These are phyloP conservation scores for Drosophila kuntzei DNA, from an alignment of 2,888 invertebrate species.

Conservation along the genomic window DNA sequence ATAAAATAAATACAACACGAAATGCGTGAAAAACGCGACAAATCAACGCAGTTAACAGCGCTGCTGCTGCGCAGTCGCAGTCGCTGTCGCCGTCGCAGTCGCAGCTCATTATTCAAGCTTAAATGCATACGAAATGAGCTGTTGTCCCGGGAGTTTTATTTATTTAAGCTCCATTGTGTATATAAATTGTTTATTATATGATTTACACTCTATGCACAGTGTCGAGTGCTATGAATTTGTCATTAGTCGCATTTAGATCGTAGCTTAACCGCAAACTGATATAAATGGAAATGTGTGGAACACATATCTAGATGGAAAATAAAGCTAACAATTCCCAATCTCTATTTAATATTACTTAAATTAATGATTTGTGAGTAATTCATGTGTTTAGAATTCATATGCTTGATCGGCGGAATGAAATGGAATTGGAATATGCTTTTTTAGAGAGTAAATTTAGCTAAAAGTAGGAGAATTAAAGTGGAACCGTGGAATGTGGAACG, in stretches of 20 bases:
- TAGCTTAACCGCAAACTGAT: slow-evolving; percentile 10
- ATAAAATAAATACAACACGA: slow-evolving; percentile 35
- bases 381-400: too few species aligned
- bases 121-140: slow-evolving; percentile 82
- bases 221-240: slow-evolving; percentile 54
- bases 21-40: slow-evolving; percentile 48
- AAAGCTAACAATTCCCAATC: background rate
- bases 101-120: slow-evolving; percentile 70
- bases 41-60: slow-evolving; percentile 33
- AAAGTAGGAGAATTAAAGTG: too few species aligned
- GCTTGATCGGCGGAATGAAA: background rate
- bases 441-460: background rate
- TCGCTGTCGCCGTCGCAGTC: slow-evolving; percentile 33
- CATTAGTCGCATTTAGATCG: slow-evolving; percentile 45
- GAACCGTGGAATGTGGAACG: too few species aligned
- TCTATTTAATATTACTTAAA: background rate
- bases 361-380: too few species aligned
- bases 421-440: slow-evolving; percentile 6
- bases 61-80: slow-evolving; percentile 22
- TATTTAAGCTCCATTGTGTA: slow-evolving; percentile 58
- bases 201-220: slow-evolving; percentile 60
- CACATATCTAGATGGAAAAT: slow-evolving; percentile 14
- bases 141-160: slow-evolving; percentile 62
- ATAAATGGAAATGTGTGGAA: slow-evolving; percentile 27
- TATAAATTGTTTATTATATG: slow-evolving; percentile 63